Conservation (phyloP, 1,140 invertebrate species). For the Parapsyche elsis region DNA sequence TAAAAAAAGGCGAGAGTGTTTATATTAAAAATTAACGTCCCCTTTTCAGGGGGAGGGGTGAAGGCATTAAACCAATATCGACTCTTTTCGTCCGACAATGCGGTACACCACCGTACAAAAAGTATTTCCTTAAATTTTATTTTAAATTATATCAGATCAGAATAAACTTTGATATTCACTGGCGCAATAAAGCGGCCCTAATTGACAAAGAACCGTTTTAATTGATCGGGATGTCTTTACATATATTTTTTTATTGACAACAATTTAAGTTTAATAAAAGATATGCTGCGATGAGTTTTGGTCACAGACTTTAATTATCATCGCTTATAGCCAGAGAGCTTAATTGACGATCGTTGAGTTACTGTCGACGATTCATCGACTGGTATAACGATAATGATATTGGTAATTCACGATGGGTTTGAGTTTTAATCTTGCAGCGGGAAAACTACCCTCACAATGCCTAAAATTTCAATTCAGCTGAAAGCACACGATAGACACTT, state of each 20-base stretch:
- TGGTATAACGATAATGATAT: background rate
- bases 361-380: too few species aligned
- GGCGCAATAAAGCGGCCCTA: background rate
- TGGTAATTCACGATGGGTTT: background rate
- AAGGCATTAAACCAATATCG: slow-evolving; percentile 56
- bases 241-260: slow-evolving; percentile 30
- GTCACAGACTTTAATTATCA: slow-evolving; percentile 24
- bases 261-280: slow-evolving; percentile 34
- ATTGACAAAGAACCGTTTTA: slow-evolving; percentile 25
- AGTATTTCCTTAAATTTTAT: background rate
- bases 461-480: background rate
- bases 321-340: slow-evolving; percentile 9
- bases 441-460: background rate
- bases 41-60: slow-evolving; percentile 21
- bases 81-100: slow-evolving; percentile 29
- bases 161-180: background rate
- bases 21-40: slow-evolving; percentile 57
- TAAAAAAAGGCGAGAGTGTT: slow-evolving; percentile 53
- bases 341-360: slow-evolving; percentile 33
- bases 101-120: background rate
- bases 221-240: slow-evolving; percentile 31
- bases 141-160: background rate
- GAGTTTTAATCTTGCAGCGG: background rate
- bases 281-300: slow-evolving; percentile 13
- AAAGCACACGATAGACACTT: background rate